These are phyloP conservation scores for Pachydiplax longipennis DNA, from an alignment of 2,888 invertebrate species.

Conservation along the genomic window DNA sequence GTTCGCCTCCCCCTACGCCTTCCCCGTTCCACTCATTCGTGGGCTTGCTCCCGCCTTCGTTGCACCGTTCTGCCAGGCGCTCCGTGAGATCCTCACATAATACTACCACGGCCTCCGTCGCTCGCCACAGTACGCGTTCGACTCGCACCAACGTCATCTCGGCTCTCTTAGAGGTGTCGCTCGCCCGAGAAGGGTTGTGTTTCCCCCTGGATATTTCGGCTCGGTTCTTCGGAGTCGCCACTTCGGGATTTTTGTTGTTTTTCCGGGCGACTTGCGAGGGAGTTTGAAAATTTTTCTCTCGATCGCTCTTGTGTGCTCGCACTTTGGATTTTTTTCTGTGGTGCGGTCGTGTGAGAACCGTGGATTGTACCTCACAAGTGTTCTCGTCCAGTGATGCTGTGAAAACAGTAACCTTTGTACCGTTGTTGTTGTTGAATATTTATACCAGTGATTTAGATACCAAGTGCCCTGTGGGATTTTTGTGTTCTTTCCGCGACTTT, in stretches of 20 bases:
- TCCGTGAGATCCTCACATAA: neutral
- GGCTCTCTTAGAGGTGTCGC: neutral
- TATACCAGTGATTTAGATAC: neutral
- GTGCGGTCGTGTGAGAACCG: neutral
- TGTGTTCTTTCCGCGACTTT: neutral
- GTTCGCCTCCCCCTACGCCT: neutral
- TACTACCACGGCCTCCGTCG: neutral
- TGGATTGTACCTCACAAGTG: neutral
- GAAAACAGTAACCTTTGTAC: no score
- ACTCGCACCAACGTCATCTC: conserved; percentile 3
- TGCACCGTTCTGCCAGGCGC: conserved; percentile 31
- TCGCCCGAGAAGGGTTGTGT: conserved; percentile 9
- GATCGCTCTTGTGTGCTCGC: neutral
- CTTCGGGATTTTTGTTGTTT: neutral
- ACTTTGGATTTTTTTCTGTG: neutral
- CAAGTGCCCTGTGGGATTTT: conserved; percentile 18
- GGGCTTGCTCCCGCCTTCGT: conserved; percentile 28
- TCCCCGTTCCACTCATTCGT: conserved; percentile 53
- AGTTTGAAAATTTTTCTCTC: neutral
- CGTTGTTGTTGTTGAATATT: neutral
- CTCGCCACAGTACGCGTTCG: conserved; percentile 13
- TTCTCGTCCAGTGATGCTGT: neutral
- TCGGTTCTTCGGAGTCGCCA: neutral
- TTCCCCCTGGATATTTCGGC: conserved; percentile 30
- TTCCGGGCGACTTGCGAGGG: neutral